These are phyloP conservation scores for Conus canariensis DNA, from an alignment of 2,888 invertebrate genomes.

Conservation along the genomic window DNA sequence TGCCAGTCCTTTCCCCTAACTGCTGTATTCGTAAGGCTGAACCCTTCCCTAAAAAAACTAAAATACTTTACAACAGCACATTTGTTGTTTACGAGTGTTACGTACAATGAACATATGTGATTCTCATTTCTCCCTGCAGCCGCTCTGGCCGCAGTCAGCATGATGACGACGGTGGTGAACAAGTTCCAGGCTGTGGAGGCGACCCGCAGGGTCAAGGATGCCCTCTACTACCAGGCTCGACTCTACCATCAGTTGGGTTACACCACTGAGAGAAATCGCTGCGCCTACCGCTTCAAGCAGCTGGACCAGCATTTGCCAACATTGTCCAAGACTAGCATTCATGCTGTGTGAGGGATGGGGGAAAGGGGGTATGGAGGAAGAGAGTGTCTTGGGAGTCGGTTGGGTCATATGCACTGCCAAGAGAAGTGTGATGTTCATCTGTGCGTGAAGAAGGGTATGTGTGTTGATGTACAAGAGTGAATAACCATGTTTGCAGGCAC, in stretches of 20 bases:
- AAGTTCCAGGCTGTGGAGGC: slow-evolving; percentile 89
- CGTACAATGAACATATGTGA: too few relatives aligned
- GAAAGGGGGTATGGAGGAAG: background rate
- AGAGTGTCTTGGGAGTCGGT: background rate
- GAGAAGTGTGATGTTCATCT: too few relatives aligned
- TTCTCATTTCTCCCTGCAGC: too few relatives aligned
- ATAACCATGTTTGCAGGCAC: too few relatives aligned
- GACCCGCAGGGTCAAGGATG: slow-evolving; percentile 87
- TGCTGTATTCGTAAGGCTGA: too few relatives aligned
- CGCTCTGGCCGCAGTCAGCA: slow-evolving; percentile 58
- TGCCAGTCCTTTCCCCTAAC: too few relatives aligned
- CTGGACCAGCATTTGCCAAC: slow-evolving; percentile 91
- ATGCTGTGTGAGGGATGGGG: slow-evolving; percentile 54
- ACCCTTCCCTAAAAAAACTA: too few relatives aligned
- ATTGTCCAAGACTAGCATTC: slow-evolving; percentile 72
- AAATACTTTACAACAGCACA: too few relatives aligned
- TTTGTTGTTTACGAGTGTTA: too few relatives aligned
- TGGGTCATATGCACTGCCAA: too few relatives aligned
- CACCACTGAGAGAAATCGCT: slow-evolving; percentile 87
- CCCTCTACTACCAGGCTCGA: slow-evolving; percentile 85
- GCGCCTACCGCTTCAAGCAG: slow-evolving; percentile 89
- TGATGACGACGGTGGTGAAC: slow-evolving; percentile 83
- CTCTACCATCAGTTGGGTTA: slow-evolving; percentile 88
- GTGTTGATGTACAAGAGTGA: too few relatives aligned
- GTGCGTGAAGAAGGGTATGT: too few relatives aligned